These are phyloP conservation scores for Furcifer pardalis DNA, from an alignment of 2,797 vertebrate genomes.

Conservation along the genomic window DNA sequence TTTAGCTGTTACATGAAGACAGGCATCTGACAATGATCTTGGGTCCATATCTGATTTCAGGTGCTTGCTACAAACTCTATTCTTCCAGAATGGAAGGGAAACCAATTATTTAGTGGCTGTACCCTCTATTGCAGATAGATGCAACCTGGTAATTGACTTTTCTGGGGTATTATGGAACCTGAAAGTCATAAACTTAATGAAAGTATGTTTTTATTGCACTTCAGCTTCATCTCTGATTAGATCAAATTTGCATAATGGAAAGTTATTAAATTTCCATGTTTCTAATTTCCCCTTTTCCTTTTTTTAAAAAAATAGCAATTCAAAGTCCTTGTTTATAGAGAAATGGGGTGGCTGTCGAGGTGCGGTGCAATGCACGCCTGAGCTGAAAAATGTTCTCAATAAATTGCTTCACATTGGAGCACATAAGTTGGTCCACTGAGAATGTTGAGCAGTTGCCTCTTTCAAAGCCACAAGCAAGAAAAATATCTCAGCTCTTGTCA, in stretches of 20 bases:
- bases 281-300: conserved; percentile 71
- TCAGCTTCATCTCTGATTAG: conserved; percentile 80
- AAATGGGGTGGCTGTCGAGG: conserved; percentile 48
- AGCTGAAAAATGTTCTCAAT: conserved; percentile 75
- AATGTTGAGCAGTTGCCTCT: conserved; percentile 25
- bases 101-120: conserved; percentile 45
- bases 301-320: conserved; percentile 23
- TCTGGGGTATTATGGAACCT: conserved; percentile 63
- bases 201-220: conserved; percentile 79
- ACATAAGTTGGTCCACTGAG: conserved; percentile 54
- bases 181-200: conserved; percentile 83
- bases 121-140: conserved; percentile 71
- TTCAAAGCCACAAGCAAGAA: conserved; percentile 36
- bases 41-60: not conserved
- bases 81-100: conserved; percentile 40
- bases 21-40: not conserved
- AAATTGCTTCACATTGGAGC: conserved; percentile 60
- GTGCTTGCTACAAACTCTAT: conserved; percentile 21
- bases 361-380: conserved; percentile 47
- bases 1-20: not conserved
- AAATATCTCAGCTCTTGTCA: conserved; percentile 7
- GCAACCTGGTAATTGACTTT: conserved; percentile 73
- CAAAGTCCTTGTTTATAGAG: conserved; percentile 59
- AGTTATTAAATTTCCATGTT: conserved; percentile 81
- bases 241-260: conserved; percentile 82